Conservation (phyloP, 1,140 invertebrate genomes). For the Bombus polaris region DNA sequence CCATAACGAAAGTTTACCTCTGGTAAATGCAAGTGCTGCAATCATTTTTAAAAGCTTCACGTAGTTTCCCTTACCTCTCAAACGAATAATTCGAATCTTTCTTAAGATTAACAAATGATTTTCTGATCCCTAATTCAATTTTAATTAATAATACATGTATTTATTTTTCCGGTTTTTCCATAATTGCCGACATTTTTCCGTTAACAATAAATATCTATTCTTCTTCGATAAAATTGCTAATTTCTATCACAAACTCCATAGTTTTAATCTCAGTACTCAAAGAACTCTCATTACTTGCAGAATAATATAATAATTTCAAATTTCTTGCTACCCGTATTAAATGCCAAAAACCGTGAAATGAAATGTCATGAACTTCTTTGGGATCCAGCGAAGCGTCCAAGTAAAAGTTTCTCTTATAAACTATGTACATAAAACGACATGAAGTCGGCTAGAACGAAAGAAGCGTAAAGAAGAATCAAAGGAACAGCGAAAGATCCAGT, state of each 20-base stretch:
- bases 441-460: too few relatives aligned
- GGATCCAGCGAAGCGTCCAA: background rate
- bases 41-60: background rate
- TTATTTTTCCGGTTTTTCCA: too few relatives aligned
- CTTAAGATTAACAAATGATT: background rate
- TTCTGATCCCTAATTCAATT: background rate
- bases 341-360: background rate
- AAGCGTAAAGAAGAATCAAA: background rate
- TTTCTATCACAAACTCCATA: background rate
- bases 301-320: too few relatives aligned
- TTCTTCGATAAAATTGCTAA: too few relatives aligned
- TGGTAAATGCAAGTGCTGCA: background rate
- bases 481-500: background rate
- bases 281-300: background rate
- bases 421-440: background rate
- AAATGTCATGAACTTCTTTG: background rate
- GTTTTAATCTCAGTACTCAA: background rate
- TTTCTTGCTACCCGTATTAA: background rate
- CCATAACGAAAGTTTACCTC: background rate
- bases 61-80: background rate
- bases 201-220: too few relatives aligned
- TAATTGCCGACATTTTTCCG: too few relatives aligned
- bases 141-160: too few relatives aligned
- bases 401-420: background rate
- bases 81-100: background rate